Base-by-base conservation (phyloP, 2,797 vertebrate genomes). In the Siniperca undulata region DNA sequence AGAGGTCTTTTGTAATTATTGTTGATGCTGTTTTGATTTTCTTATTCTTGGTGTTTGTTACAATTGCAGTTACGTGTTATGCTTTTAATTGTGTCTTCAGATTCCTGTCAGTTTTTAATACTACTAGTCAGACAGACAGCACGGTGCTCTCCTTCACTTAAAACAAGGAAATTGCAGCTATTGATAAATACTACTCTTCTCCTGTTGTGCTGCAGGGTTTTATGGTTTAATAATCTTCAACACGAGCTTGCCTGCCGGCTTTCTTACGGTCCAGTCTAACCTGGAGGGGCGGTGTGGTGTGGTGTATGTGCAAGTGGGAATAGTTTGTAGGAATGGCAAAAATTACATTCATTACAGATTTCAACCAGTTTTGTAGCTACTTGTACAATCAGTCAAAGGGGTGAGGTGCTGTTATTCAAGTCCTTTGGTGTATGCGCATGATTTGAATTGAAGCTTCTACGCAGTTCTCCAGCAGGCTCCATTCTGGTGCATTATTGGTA, bases 151-250 rank as follows among this genome's bases (percentile, higher is more conserved):
- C 94, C 93, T 96, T 93, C 94, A 96, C 95, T 95, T 94, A 93
- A 95, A 95, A 96, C 91, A 92, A 94, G 94, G 95, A 96, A 90
- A 91, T 93, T 90, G 96, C 95, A 96, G 95, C 95, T 96, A 96
- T 93, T 87, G 89, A 91, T 87, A 62, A 91, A 93, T 88, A 86
- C 86, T 85, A 86, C 87, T 94, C 88, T 90, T 89, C 81, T 91
- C 81, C 86, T 88, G 74, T 86, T 92, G 89, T 93, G 90, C 93
- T 92, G 89, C 83, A 71, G 91, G 88, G 87, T 82, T 85, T 85
- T 82, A 87, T 85, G 87, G 75, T 86, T 91, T 83, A 77, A 89
- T 82, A 80, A 87, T 89, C 80, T 80, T 88, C 83, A 87, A 78
- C 80, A 77, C 80, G 56, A 90, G 86, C 90, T 92, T 78, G 68